Percentiles rank a stretch among this genome's conserved stretches.
Conservation (phyloP, 2,888 invertebrate genomes). For the Troglohyphantes excavatus region DNA sequence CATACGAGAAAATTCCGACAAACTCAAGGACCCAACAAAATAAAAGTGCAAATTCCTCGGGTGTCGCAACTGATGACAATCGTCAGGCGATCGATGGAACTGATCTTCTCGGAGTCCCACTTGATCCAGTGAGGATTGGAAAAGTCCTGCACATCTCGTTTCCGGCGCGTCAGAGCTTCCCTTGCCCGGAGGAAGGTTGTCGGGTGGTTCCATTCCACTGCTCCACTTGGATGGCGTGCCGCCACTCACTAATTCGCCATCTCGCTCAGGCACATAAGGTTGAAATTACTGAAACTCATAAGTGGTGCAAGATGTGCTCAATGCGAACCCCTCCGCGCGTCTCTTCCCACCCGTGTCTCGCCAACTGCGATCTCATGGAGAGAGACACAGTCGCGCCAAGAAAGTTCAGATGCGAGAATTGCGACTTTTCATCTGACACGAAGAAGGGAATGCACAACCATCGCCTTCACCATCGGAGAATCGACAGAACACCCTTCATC, state of each 20-base stretch:
- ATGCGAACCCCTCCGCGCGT: not conserved
- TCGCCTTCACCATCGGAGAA: not conserved
- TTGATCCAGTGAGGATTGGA: no score
- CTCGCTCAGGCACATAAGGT: not conserved
- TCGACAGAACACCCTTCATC: no score
- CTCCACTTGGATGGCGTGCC: not conserved
- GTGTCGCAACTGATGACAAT: no score
- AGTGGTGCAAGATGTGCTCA: not conserved
- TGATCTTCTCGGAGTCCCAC: no score
- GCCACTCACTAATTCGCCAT: not conserved
- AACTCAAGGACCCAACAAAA: no score
- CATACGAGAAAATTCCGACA: no score
- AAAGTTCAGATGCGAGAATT: not conserved
- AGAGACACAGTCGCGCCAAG: not conserved
- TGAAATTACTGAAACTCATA: not conserved
- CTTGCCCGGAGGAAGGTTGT: not conserved
- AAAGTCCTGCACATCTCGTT: not conserved
- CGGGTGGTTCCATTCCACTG: not conserved
- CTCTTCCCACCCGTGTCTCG: not conserved
- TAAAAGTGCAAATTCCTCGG: no score
- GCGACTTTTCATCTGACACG: not conserved
- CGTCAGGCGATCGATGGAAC: no score
- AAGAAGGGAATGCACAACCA: not conserved
- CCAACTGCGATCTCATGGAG: not conserved
- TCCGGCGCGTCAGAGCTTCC: not conserved